phyloP scores from a whole-genome alignment of 2,113 vertebrate genomes.

The Thomomys bottae region DNA sequence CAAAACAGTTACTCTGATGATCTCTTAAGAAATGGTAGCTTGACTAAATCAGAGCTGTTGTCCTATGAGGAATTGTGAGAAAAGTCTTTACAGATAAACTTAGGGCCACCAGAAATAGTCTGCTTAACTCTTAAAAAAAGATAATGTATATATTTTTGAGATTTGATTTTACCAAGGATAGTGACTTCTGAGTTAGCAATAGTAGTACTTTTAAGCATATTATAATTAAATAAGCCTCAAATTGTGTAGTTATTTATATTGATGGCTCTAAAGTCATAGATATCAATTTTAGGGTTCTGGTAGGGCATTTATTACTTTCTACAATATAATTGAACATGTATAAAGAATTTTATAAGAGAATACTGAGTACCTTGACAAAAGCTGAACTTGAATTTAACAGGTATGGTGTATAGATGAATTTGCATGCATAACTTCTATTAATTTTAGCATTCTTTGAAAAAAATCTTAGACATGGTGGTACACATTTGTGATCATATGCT shows the following conservation, averaged over 20 bases:
- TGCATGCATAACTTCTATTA: neutral
- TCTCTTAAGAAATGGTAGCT: neutral
- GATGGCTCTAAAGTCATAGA: neutral
- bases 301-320: neutral
- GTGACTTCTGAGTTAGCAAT: neutral
- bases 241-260: neutral
- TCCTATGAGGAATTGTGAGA: neutral
- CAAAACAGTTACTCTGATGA: neutral
- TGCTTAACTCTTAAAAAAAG: slow-evolving; percentile 38
- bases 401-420: neutral
- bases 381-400: neutral
- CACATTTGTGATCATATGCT: neutral
- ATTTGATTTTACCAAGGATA: neutral
- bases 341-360: neutral
- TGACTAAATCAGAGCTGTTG: slow-evolving; percentile 4
- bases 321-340: neutral
- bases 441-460: slow-evolving; percentile 49
- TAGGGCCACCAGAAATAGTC: slow-evolving; percentile 23
- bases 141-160: neutral
- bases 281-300: neutral
- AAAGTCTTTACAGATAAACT: slow-evolving; percentile 21
- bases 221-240: neutral
- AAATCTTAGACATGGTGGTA: neutral
- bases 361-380: neutral
- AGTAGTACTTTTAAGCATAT: neutral